These are phyloP conservation scores for Xylota sylvarum DNA, from an alignment of 2,888 invertebrate genomes.

Conservation along the genomic window DNA sequence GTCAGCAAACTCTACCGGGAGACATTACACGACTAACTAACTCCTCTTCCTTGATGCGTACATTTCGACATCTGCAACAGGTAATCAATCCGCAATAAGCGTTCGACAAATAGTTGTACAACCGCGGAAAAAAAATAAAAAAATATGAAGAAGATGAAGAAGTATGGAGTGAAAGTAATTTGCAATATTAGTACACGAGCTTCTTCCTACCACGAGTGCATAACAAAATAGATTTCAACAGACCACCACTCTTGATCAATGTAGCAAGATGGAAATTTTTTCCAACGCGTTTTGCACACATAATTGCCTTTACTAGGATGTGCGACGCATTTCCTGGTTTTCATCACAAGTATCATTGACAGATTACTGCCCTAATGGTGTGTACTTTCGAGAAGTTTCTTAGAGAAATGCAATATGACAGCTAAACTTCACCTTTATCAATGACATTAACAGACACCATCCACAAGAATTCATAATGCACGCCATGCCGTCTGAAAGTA, in stretches of 20 bases:
- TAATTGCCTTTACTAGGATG: constrained; percentile 26
- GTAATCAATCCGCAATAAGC: constrained; percentile 58
- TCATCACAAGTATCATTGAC: constrained; percentile 30
- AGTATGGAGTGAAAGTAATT: constrained; percentile 53
- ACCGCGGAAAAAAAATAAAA: constrained; percentile 30
- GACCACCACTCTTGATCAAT: constrained; percentile 22
- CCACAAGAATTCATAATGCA: not conserved
- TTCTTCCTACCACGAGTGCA: constrained; percentile 26
- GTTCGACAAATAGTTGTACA: constrained; percentile 53
- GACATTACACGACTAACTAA: constrained; percentile 33
- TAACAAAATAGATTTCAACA: constrained; percentile 38
- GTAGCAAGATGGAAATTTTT: constrained; percentile 32
- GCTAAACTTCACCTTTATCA: constrained; percentile 18
- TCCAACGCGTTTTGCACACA: not conserved
- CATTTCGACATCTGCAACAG: constrained; percentile 29
- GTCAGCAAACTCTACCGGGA: constrained; percentile 44
- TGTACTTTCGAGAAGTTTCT: not conserved
- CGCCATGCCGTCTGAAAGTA: too few species aligned
- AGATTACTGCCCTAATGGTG: constrained; percentile 1
- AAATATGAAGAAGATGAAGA: not conserved
- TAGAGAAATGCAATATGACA: too few species aligned
- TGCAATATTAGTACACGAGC: constrained; percentile 20
- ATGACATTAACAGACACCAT: constrained; percentile 20
- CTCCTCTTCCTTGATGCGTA: constrained; percentile 50
- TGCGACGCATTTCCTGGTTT: constrained; percentile 35